phyloP scores from a whole-genome alignment of 2,113 vertebrate genomes.

The Dromiciops gliroides region DNA sequence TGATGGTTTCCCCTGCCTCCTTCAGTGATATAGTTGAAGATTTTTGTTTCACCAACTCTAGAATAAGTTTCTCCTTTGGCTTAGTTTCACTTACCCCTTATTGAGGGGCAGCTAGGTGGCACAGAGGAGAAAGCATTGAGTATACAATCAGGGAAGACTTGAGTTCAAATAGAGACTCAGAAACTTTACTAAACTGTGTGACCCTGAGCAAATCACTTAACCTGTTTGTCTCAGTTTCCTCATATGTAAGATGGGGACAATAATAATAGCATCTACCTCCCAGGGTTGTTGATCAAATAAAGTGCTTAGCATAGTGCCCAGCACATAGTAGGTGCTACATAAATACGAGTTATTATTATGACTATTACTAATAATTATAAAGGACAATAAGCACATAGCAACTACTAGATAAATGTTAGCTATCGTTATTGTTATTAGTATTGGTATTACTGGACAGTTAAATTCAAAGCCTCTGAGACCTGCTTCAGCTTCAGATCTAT shows the following conservation, averaged over 20 bases:
- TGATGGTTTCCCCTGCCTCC: slow-evolving; percentile 16
- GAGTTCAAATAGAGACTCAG: background rate
- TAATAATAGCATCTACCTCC: background rate
- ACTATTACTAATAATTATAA: background rate
- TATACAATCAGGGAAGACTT: background rate
- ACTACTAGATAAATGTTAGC: background rate
- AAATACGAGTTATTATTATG: background rate
- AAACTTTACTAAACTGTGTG: background rate
- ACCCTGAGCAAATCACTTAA: background rate
- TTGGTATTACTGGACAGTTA: background rate
- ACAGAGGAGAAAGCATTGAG: background rate
- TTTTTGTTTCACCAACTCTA: slow-evolving; percentile 38
- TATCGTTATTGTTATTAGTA: background rate
- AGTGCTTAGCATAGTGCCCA: background rate
- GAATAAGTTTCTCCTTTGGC: slow-evolving; percentile 46
- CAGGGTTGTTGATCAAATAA: background rate
- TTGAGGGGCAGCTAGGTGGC: background rate
- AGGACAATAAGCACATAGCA: background rate
- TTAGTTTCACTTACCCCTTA: slow-evolving; percentile 10
- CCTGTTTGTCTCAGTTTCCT: background rate
- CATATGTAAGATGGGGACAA: background rate
- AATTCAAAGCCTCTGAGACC: background rate
- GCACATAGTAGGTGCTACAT: background rate
- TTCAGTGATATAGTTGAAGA: slow-evolving; percentile 30
- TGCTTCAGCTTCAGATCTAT: background rate